These are phyloP conservation scores for Pristionchus entomophagus DNA, from an alignment of 2,888 invertebrate genomes.

Conservation along the genomic window DNA sequence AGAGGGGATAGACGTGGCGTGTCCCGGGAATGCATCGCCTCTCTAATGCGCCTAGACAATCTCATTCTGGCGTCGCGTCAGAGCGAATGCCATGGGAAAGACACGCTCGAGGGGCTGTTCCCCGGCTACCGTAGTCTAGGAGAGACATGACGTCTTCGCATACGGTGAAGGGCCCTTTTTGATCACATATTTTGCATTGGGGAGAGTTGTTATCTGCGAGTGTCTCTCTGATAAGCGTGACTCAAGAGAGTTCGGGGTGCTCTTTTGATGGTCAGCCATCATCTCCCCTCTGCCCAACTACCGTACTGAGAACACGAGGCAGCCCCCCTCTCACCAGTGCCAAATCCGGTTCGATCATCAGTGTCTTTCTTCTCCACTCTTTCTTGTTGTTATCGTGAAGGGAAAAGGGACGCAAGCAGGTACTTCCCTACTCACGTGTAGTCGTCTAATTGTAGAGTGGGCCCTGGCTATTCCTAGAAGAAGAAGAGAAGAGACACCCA, in stretches of 20 bases:
- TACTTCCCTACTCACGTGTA: conserved; percentile 47
- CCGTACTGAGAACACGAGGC: conserved; percentile 42
- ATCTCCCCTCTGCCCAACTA: background rate
- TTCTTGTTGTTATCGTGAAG: conserved; percentile 25
- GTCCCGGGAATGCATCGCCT: background rate
- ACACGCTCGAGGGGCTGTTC: background rate
- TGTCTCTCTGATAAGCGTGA: conserved; percentile 6
- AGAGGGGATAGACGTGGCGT: background rate
- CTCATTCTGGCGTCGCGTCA: background rate
- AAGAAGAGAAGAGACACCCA: background rate
- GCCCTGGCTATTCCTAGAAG: background rate
- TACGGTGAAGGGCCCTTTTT: conserved; percentile 14
- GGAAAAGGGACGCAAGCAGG: conserved; percentile 40
- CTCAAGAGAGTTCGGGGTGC: conserved; percentile 2
- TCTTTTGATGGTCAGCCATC: conserved; percentile 14
- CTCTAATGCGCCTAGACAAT: conserved; percentile 23
- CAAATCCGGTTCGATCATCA: conserved; percentile 38
- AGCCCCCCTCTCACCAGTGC: background rate
- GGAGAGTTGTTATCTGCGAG: background rate
- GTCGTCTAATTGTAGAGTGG: too few relatives aligned
- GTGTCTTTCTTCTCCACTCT: conserved; percentile 43
- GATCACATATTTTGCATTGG: background rate
- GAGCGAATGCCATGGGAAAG: conserved; percentile 28
- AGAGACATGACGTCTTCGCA: background rate
- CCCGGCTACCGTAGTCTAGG: background rate